Conservation (phyloP, 2,888 invertebrate species). For the Epirrita christyi region DNA sequence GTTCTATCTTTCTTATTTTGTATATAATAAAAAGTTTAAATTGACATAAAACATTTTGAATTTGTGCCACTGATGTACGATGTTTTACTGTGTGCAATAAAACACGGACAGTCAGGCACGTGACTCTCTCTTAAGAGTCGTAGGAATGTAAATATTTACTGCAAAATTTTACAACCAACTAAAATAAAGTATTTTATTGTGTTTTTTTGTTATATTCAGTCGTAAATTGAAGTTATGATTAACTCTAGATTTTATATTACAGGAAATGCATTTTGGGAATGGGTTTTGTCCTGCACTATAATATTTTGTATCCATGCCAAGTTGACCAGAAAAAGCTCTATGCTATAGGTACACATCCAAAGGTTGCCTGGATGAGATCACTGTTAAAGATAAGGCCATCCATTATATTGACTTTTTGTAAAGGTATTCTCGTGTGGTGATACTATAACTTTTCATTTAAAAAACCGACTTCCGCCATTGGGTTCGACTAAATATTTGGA, state of each 20-base stretch:
- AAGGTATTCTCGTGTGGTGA: too few species aligned
- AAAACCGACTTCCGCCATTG: too few species aligned
- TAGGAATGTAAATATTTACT: conserved; percentile 69
- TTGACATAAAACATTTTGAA: neutral
- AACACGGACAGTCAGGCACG: conserved; percentile 61
- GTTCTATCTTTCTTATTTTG: too few species aligned
- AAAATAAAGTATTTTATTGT: neutral
- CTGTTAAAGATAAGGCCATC: too few species aligned
- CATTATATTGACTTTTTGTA: too few species aligned
- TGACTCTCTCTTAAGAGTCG: conserved; percentile 59
- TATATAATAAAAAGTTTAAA: neutral
- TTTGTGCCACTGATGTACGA: neutral
- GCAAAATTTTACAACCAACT: conserved; percentile 58
- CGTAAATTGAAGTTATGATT: conserved; percentile 50
- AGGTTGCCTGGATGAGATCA: too few species aligned
- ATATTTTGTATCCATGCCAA: neutral
- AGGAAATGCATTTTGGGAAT: conserved; percentile 22
- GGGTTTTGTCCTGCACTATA: neutral
- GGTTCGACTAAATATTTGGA: too few species aligned
- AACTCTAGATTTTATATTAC: conserved; percentile 36
- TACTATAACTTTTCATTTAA: too few species aligned
- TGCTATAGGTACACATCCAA: too few species aligned
- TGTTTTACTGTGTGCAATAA: conserved; percentile 54
- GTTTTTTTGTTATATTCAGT: conserved; percentile 42
- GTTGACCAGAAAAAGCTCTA: neutral